Base-by-base conservation (phyloP, 2,797 vertebrate genomes). In the Squalus acanthias region DNA sequence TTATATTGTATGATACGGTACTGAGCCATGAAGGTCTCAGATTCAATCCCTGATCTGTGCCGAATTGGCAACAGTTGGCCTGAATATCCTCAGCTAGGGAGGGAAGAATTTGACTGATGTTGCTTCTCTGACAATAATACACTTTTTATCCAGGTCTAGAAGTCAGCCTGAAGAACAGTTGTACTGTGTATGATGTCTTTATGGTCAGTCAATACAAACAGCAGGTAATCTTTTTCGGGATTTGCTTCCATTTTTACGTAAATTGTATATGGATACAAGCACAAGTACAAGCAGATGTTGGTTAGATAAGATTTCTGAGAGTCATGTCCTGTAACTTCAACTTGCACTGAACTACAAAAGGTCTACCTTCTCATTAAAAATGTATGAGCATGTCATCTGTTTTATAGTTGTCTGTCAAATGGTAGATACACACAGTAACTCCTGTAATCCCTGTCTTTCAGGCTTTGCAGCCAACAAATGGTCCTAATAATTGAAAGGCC, bases 401-500 rank as follows among this genome's bases (percentile, higher is more conserved):
- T 72, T 39, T 70, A 22, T 15, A 29, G 39, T 95, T 95, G 67
- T 46, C 93, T 50, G 67, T 70, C 4, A 9, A 70, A 70, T 29
- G 12, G 69, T 29, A 72, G 93, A 95, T 53, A 53, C 46, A 46
- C 33, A 95, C 17, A n/a, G 89, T 70, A 95, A 95, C 24, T 57
- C 46, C 46, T 95, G 69, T 57, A 95, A 95, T 72, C 93, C 39
- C 26, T 57, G 93, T 70, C 93, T 95, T 95, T 72, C 93, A 72
- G 39, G 24, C 93, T 95, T 95, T 95, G 50, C 67, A 13, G n/a
- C 93, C 93, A 95, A 70, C 69, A 95, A 95, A 95, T 95, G n/a
- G 67, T 57, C 46, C 69, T 95, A 53, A 95, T 74, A 95, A 95
- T 95, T 95, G 39, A 72, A 95, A 95, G 10, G 50, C 24, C 93